Percentiles rank a stretch among this genome's conserved stretches.
phyloP scores from a whole-genome alignment of 1,140 invertebrate species.

The Nixonia krombeini region DNA sequence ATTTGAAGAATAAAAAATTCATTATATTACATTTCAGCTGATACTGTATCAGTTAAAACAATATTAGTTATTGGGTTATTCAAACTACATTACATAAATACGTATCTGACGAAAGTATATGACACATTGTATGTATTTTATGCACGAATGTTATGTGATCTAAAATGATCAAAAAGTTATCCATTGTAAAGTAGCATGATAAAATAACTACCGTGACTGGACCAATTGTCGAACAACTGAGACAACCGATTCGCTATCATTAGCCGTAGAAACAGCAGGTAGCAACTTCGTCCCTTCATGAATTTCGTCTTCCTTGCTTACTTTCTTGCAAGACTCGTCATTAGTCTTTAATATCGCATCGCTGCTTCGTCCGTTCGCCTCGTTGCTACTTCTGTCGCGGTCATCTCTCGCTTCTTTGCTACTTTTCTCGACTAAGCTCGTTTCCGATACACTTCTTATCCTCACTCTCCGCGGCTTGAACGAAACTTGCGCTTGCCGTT shows the following conservation, averaged over 20 bases:
- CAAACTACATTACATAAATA: no score
- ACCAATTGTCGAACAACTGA: slow-evolving; percentile 53
- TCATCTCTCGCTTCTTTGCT: slow-evolving; percentile 9
- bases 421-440: background rate
- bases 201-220: slow-evolving; percentile 49
- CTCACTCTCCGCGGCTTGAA: no score
- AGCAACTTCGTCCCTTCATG: slow-evolving; percentile 6
- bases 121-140: background rate
- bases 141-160: no score
- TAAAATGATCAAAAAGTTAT: background rate
- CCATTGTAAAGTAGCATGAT: no score
- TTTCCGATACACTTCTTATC: background rate
- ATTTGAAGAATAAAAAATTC: no score
- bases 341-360: slow-evolving; percentile 11
- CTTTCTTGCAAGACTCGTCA: background rate
- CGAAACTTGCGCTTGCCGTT: no score
- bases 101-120: no score
- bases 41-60: no score
- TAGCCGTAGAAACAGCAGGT: slow-evolving; percentile 12
- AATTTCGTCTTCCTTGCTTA: background rate
- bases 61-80: no score
- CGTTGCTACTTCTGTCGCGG: no score
- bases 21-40: no score
- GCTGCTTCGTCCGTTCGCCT: no score
- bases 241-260: slow-evolving; percentile 27